phyloP scores from a whole-genome alignment of 2,113 vertebrate genomes.

The Pyxicephalus adspersus region DNA sequence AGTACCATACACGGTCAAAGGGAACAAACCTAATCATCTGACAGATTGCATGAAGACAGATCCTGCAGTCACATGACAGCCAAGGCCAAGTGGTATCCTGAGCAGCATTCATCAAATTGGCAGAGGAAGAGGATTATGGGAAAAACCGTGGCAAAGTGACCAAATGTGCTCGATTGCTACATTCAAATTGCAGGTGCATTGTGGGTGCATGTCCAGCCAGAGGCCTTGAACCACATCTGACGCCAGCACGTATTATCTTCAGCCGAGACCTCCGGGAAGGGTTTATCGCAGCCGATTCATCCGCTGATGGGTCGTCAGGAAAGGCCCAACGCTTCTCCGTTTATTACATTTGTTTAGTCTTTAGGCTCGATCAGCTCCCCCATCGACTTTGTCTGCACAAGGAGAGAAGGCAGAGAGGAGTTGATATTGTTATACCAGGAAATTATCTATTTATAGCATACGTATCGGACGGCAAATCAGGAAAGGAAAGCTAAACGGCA shows the following conservation, averaged over 20 bases:
- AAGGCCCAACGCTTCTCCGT: conserved; percentile 22
- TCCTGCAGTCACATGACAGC: too few species aligned
- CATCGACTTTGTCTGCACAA: conserved; percentile 70
- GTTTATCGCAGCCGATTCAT: conserved; percentile 83
- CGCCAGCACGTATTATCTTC: conserved; percentile 74
- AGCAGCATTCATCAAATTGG: too few species aligned
- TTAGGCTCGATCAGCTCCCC: conserved; percentile 68
- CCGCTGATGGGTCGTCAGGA: conserved; percentile 66
- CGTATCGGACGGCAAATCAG: background rate
- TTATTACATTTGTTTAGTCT: conserved; percentile 30
- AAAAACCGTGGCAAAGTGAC: too few species aligned
- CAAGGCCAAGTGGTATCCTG: too few species aligned
- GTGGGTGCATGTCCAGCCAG: background rate
- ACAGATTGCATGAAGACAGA: too few species aligned
- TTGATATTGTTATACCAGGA: background rate
- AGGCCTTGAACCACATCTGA: background rate
- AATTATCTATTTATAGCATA: background rate
- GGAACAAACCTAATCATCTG: too few species aligned
- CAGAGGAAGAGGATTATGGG: too few species aligned
- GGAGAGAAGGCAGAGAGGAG: fast-evolving
- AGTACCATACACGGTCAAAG: too few species aligned
- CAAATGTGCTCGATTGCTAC: too few species aligned
- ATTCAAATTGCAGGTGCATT: background rate
- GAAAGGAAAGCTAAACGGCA: background rate
- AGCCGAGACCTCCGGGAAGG: conserved; percentile 71